These are phyloP conservation scores for Chondrosia reniformis DNA, from an alignment of 37 sponge, comb jelly and placozoan species.

Conservation along the genomic window DNA sequence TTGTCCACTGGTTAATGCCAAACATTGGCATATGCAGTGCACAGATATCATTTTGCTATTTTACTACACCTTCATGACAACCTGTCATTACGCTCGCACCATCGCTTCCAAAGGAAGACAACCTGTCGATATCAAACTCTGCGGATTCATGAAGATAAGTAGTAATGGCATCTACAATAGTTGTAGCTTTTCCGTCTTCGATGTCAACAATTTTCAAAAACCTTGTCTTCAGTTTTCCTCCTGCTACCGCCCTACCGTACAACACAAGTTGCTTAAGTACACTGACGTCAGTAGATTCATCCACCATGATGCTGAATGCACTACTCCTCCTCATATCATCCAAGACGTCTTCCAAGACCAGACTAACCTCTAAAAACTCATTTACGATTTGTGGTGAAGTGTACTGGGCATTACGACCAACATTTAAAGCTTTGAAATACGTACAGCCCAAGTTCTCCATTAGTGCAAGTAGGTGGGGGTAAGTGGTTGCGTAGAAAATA, in stretches of 20 bases:
- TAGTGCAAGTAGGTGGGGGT: slow-evolving; percentile 20
- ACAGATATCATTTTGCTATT: slow-evolving; percentile 9
- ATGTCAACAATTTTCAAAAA: slow-evolving; percentile 37
- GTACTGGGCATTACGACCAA: slow-evolving; percentile 38
- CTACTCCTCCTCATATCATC: background rate
- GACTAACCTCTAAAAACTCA: slow-evolving; percentile 14
- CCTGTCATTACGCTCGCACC: slow-evolving; percentile 41
- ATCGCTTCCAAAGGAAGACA: slow-evolving; percentile 34
- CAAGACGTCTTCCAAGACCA: background rate
- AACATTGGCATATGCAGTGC: slow-evolving; percentile 25
- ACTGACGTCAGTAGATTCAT: slow-evolving; percentile 46
- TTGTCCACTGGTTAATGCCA: slow-evolving; percentile 24
- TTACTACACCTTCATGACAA: slow-evolving; percentile 8
- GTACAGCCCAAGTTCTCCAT: slow-evolving; percentile 30
- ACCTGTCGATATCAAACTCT: background rate
- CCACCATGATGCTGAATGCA: slow-evolving; percentile 14
- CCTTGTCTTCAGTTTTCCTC: slow-evolving; percentile 19
- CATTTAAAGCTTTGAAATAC: slow-evolving; percentile 21
- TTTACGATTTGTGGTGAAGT: slow-evolving; percentile 20
- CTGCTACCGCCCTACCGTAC: slow-evolving; percentile 21
- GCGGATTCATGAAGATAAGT: slow-evolving; percentile 7
- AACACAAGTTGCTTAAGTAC: slow-evolving; percentile 34
- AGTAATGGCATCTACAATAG: slow-evolving; percentile 29
- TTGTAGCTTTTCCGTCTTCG: slow-evolving; percentile 35
- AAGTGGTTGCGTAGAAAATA: slow-evolving; percentile 39